Evolutionary conservation across 2,797 vertebrate genomes (phyloP).

Genomic region (Sebastes paucispinis): DNA sequence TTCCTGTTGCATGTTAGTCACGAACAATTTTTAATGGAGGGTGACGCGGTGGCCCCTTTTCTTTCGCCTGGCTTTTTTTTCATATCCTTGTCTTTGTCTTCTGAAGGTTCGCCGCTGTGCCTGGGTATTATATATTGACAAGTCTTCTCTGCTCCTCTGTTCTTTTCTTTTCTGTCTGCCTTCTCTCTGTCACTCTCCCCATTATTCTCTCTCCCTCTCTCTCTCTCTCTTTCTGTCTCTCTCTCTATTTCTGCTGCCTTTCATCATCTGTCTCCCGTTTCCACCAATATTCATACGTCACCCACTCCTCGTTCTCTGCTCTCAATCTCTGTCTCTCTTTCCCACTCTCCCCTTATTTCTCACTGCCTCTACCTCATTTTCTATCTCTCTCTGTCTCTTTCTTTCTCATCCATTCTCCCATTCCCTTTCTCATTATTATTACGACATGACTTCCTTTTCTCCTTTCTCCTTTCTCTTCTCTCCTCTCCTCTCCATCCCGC

Average conservation of each 20-base stretch:
- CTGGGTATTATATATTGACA: slow-evolving; percentile 58
- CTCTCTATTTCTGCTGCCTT: slow-evolving; percentile 54
- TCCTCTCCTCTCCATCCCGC: not conserved
- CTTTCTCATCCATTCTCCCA: not conserved
- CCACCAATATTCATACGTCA: slow-evolving; percentile 43
- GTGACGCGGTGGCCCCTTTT: slow-evolving; percentile 28
- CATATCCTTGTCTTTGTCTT: slow-evolving; percentile 51
- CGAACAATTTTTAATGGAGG: slow-evolving; percentile 18
- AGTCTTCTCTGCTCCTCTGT: slow-evolving; percentile 37
- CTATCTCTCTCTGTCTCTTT: not conserved
- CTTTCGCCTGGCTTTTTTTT: slow-evolving; percentile 52
- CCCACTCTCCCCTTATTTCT: not conserved
- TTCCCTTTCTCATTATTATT: not conserved
- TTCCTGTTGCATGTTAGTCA: slow-evolving; percentile 22
- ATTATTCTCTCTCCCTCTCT: slow-evolving; percentile 53
- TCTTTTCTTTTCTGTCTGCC: slow-evolving; percentile 39
- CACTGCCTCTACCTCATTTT: not conserved
- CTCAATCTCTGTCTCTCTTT: slow-evolving; percentile 23
- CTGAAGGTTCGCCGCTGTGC: slow-evolving; percentile 45
- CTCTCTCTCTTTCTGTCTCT: not conserved
- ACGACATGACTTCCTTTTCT: not conserved
- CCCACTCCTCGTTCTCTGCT: slow-evolving; percentile 1
- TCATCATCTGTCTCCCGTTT: slow-evolving; percentile 66
- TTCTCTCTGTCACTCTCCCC: slow-evolving; percentile 55
- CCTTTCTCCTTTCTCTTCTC: not conserved